phyloP scores from a whole-genome alignment of 2,888 invertebrate species.

The Hanleya hanleyi region DNA sequence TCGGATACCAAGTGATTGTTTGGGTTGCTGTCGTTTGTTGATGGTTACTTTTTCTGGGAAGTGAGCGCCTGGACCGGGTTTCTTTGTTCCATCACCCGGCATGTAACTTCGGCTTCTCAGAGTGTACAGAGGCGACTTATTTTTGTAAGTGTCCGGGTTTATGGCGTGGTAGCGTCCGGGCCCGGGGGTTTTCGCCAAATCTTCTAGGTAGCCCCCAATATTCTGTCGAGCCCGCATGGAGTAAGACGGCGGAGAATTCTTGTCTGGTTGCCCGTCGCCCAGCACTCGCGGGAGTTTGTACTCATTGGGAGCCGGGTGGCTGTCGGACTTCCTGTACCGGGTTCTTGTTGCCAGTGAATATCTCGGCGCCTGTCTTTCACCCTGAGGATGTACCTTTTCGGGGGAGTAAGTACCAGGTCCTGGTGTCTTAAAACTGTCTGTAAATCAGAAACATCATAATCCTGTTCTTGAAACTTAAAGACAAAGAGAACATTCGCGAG shows the following conservation, averaged over 20 bases:
- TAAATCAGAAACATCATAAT: too few relatives aligned
- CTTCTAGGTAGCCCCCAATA: conserved; percentile 29
- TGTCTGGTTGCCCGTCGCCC: conserved; percentile 23
- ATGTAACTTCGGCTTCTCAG: conserved; percentile 85
- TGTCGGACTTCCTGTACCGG: conserved; percentile 42
- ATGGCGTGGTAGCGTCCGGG: conserved; percentile 84
- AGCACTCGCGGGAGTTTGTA: conserved; percentile 28
- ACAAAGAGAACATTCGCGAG: too few relatives aligned
- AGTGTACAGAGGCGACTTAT: conserved; percentile 84
- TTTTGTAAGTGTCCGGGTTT: conserved; percentile 76
- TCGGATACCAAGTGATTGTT: conserved; percentile 61
- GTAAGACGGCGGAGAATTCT: conserved; percentile 20
- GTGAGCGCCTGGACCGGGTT: conserved; percentile 92
- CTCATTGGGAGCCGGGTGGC: conserved; percentile 40
- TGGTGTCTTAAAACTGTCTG: conserved; percentile 54
- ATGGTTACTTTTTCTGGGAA: conserved; percentile 88
- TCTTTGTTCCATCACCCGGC: conserved; percentile 83
- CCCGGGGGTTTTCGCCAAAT: conserved; percentile 74
- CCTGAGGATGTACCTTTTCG: conserved; percentile 58
- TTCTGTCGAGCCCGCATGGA: conserved; percentile 25
- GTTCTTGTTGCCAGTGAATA: conserved; percentile 53
- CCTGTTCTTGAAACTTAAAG: too few relatives aligned
- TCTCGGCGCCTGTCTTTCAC: conserved; percentile 53
- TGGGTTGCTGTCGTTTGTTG: conserved; percentile 43
- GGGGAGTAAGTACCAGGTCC: conserved; percentile 52